These are phyloP conservation scores for Dasypogon diadema DNA, from an alignment of 2,888 invertebrate genomes.

Conservation along the genomic window DNA sequence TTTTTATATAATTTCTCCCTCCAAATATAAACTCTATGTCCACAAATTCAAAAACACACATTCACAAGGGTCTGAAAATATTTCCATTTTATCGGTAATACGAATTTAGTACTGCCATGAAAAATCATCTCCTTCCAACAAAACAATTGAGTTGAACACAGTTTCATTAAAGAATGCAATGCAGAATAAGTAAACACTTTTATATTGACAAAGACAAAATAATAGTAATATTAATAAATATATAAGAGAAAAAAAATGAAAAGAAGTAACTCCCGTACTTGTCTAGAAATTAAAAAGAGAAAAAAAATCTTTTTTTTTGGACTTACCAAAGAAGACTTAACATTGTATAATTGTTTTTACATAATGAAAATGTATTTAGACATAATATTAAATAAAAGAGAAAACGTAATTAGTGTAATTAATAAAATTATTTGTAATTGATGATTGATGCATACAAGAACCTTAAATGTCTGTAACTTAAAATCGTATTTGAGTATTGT, in stretches of 20 bases:
- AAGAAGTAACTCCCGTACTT: background rate
- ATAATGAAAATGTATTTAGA: slow-evolving; percentile 20
- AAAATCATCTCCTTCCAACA: background rate
- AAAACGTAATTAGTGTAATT: slow-evolving; percentile 21
- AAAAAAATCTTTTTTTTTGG: background rate
- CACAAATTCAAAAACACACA: background rate
- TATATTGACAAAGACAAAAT: background rate
- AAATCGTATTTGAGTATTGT: slow-evolving; percentile 20
- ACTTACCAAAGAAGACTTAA: slow-evolving; percentile 44
- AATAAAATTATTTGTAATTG: slow-evolving; percentile 43
- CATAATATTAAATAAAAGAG: slow-evolving; percentile 6
- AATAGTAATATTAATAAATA: background rate
- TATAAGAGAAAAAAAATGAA: background rate
- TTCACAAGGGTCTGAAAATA: too few species aligned
- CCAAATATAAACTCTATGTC: background rate
- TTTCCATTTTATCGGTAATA: background rate
- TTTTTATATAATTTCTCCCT: too few species aligned
- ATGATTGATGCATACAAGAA: slow-evolving; percentile 36
- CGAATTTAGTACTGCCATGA: background rate
- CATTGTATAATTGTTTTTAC: slow-evolving; percentile 45
- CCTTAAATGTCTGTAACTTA: slow-evolving; percentile 37
- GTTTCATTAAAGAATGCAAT: too few species aligned
- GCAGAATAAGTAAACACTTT: background rate
- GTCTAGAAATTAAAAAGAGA: background rate
- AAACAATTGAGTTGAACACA: background rate